phyloP scores from a whole-genome alignment of 2,113 vertebrate species.

The Bolborhynchus lineola region DNA sequence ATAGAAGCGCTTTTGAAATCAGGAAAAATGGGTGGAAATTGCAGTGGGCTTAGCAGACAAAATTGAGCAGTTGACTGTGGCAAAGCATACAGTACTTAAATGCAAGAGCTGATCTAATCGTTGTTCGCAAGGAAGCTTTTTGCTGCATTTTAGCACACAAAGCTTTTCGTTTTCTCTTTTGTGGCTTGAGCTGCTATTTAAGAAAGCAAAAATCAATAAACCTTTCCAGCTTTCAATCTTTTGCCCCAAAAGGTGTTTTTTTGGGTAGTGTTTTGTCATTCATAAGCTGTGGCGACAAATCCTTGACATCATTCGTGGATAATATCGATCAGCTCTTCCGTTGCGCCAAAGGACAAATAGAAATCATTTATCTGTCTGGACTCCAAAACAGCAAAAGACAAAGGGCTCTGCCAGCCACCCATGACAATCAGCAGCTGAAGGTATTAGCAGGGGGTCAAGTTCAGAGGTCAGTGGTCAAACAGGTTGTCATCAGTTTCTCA shows the following conservation, averaged over 20 bases:
- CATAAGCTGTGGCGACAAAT: slow-evolving; percentile 96
- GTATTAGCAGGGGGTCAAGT: slow-evolving; percentile 86
- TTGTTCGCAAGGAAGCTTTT: slow-evolving; percentile 88
- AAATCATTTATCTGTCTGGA: slow-evolving; percentile 96
- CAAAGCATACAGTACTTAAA: slow-evolving; percentile 74
- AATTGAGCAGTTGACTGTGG: slow-evolving; percentile 71
- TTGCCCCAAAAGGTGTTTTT: slow-evolving; percentile 86
- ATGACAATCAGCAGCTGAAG: slow-evolving; percentile 89
- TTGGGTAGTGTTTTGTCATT: slow-evolving; percentile 91
- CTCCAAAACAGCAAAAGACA: slow-evolving; percentile 83
- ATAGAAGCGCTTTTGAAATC: background rate
- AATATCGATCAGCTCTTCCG: slow-evolving; percentile 95
- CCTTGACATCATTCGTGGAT: slow-evolving; percentile 95
- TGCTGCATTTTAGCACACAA: slow-evolving; percentile 97
- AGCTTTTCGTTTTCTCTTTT: slow-evolving; percentile 92
- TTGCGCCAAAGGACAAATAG: slow-evolving; percentile 93
- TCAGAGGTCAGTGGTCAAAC: slow-evolving; percentile 86
- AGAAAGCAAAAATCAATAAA: slow-evolving; percentile 96
- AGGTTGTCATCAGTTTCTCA: slow-evolving; percentile 82
- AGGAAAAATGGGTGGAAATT: slow-evolving; percentile 64
- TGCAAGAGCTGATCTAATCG: slow-evolving; percentile 94
- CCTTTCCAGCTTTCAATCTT: slow-evolving; percentile 95
- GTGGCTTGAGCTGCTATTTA: slow-evolving; percentile 92
- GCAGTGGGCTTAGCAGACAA: slow-evolving; percentile 63
- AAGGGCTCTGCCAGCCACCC: slow-evolving; percentile 80